Evolutionary conservation across 1,140 invertebrate species (phyloP), one percentile per base, ranked within the genome.

Genomic region (Potamilus streckersoni): DNA sequence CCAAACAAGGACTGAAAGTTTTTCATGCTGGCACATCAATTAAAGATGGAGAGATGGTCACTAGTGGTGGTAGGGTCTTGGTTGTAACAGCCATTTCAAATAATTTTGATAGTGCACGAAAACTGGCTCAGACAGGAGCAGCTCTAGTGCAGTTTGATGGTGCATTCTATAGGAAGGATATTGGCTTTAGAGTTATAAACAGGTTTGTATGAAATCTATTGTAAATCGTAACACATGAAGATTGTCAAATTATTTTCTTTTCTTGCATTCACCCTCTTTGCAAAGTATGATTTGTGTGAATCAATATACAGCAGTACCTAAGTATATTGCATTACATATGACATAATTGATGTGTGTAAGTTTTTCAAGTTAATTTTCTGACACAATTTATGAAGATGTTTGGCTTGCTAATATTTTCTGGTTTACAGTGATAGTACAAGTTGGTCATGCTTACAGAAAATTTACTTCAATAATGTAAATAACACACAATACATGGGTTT

Each of bases 1-100:
- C 82, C 55, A 78, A 78, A 61, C 73, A 72, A 49, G 82, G 84
- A 55, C 63, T 90, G 6, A 80, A 83, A 14, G 85, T 91, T 6
- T 93, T 93, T 82, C 92, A 93, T 84, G 92, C 92, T 69, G 93
- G 92, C 27, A 92, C 92, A 8, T 81, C 82, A 56, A 58, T 80
- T 8, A 85, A 84, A 38, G 83, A 88, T 63, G 85, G 74, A 8
- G 78, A 82, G 20, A 60, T 96, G 19, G 90, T 96, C 15, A 98
- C 96, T n/a, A 95, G 94, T 87, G 97, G 97, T 49, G 98, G 97
- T 2, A 92, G 98, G 83, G 97, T 99, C 6, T 90, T 99, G 16
- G 94, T 96, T 68, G 93, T 94, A 5, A 94, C 96, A 19, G 93
- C 93, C 6, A 82, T 94, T 23, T 93, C 93, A 12, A 83, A 91